Percentiles rank a stretch among this genome's conserved stretches.
These are phyloP conservation scores for Falco biarmicus DNA, from an alignment of 2,797 vertebrate species.

Conservation along the genomic window DNA sequence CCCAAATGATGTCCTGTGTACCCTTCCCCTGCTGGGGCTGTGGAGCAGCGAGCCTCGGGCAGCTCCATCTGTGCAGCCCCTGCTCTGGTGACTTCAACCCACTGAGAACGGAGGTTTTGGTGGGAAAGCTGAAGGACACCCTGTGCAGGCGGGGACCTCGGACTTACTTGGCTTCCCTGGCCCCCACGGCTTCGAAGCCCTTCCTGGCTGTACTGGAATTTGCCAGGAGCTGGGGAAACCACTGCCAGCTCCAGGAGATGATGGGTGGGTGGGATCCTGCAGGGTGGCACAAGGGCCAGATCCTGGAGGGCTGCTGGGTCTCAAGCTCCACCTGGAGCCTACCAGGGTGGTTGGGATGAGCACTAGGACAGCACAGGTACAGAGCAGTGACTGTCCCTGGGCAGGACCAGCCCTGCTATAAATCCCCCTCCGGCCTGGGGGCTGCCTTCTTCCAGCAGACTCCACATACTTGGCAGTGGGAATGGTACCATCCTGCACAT, in stretches of 20 bases:
- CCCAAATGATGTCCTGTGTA: background rate
- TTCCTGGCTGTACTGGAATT: background rate
- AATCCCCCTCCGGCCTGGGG: too few relatives aligned
- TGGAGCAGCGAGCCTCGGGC: background rate
- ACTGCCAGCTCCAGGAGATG: background rate
- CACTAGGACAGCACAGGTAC: background rate
- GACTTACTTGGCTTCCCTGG: background rate
- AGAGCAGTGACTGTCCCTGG: background rate
- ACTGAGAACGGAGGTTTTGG: fast-evolving
- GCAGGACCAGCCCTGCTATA: background rate
- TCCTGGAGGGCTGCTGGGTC: background rate
- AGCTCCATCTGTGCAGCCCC: background rate
- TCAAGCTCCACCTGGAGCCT: background rate
- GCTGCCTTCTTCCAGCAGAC: background rate
- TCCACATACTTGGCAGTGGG: background rate
- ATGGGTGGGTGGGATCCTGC: background rate
- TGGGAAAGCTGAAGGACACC: background rate
- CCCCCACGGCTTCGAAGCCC: background rate
- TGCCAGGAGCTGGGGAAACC: background rate
- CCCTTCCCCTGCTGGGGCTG: fast-evolving
- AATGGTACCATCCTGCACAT: fast-evolving
- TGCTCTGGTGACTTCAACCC: background rate
- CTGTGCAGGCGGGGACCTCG: background rate
- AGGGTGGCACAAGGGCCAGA: background rate
- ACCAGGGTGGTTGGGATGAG: fast-evolving